Base-by-base conservation (phyloP, 1,140 invertebrate genomes). In the Penaeus chinensis region DNA sequence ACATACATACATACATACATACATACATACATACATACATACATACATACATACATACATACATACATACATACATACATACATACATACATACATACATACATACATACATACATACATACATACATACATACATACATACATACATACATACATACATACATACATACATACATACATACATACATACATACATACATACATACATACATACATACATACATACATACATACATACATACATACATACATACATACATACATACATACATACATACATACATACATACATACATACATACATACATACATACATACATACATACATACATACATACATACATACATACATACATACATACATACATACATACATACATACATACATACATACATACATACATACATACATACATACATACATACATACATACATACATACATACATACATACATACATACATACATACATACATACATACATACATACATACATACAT, bases 361-460 rank as follows among this genome's bases (percentile, higher is more conserved):
- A 3, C 24, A 22, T 71, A 22, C 24, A 42, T 42, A 4, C 0
- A 42, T 42, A 42, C 4, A 42, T 42, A 42, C 4, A 42, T 42
- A 42, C 27, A 71, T 71, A 71, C 27, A 71, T 71, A 71, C 27
- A 71, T 71, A 71, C 27, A 71, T 71, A 71, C 27, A 71, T 71
- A n/a, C 4, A 42, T 42, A 8, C 24, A 4, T 71, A 71, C 27
- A 71, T 71, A n/a, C 27, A 71, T 71, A n/a, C 4, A 42, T 42
- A 8, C 4, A 42, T 8, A 42, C 4, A 42, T 8, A 42, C 37
- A 5, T 8, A 42, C 37, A 42, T 8, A 42, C 37, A 5, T 8
- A 42, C 37, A 5, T 8, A 42, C 37, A 42, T 8, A 42, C 37
- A 42, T 3, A 42, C 37, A 5, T 3, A 42, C 4, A 42, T 8